A percentile compares a stretch with the other conserved stretches of the same genome.
Evolutionary conservation across 1,140 invertebrate genomes (phyloP).

Genomic region (Dinoponera quadriceps): DNA sequence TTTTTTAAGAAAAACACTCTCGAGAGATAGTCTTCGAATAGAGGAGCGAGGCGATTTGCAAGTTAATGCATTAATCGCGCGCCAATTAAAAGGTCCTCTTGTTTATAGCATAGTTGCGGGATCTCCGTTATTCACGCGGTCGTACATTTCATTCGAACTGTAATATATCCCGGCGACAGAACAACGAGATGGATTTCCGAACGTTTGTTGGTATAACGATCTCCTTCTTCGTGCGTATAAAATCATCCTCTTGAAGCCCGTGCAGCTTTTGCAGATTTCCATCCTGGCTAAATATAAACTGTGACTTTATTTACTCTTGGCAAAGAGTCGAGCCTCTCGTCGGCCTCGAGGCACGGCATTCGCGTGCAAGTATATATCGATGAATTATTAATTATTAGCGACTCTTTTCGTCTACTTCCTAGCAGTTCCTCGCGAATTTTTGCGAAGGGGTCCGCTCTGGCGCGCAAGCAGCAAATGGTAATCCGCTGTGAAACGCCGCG

Average conservation of each 20-base stretch:
- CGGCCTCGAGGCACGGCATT: conserved; percentile 33
- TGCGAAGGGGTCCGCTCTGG: no score
- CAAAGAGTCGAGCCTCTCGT: conserved; percentile 49
- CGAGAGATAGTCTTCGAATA: no score
- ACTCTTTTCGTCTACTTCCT: neutral
- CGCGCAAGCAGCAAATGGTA: no score
- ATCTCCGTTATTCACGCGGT: neutral
- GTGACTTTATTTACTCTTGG: conserved; percentile 70
- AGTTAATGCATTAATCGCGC: no score
- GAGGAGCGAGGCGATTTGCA: no score
- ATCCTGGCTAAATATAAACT: conserved; percentile 69
- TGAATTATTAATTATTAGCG: conserved; percentile 55
- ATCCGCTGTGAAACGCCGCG: no score
- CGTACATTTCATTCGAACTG: conserved; percentile 1
- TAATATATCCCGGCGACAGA: neutral
- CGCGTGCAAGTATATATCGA: conserved; percentile 38
- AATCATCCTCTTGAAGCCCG: conserved; percentile 45
- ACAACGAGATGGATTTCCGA: neutral
- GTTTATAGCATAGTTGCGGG: no score
- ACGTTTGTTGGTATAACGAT: neutral
- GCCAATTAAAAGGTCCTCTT: no score
- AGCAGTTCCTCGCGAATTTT: neutral
- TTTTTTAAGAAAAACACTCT: no score
- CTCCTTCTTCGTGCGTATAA: conserved; percentile 30
- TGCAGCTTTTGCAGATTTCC: conserved; percentile 52